Conservation (phyloP, 2,113 vertebrate species). For the Leucoraja erinaceus region DNA sequence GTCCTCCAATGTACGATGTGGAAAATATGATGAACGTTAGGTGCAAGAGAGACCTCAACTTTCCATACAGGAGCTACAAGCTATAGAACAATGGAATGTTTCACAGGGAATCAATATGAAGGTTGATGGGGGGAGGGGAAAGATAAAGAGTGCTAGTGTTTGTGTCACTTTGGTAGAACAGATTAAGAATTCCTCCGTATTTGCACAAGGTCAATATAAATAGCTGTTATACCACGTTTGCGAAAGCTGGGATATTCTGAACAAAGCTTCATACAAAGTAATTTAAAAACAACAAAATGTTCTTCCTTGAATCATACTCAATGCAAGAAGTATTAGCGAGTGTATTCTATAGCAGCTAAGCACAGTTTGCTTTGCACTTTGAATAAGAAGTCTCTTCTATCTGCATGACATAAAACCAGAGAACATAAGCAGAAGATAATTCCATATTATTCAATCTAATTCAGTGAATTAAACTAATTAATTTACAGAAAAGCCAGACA, state of each 20-base stretch:
- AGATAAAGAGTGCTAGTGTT: not conserved
- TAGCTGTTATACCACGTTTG: not conserved
- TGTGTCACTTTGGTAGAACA: not conserved
- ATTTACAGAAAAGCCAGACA: too few species aligned
- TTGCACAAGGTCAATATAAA: not conserved
- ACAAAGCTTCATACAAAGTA: not conserved
- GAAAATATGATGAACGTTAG: not conserved
- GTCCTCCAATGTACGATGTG: not conserved
- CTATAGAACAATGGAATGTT: not conserved
- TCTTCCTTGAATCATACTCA: not conserved
- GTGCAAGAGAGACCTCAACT: not conserved
- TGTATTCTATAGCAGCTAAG: not conserved
- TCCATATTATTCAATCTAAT: not conserved
- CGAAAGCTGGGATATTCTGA: not conserved
- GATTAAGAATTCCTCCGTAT: not conserved
- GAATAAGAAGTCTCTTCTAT: not conserved
- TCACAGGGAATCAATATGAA: not conserved
- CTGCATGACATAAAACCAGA: not conserved
- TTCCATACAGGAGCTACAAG: not conserved
- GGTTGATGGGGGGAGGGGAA: not conserved
- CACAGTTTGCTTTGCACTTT: not conserved
- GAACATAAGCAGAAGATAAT: not conserved
- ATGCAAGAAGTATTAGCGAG: not conserved
- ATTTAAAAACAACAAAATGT: not conserved
- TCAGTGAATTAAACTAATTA: not conserved